Percentiles rank a stretch among this genome's conserved stretches.
Evolutionary conservation across 2,888 invertebrate genomes (phyloP).

Genomic region (Tetropium fuscum): DNA sequence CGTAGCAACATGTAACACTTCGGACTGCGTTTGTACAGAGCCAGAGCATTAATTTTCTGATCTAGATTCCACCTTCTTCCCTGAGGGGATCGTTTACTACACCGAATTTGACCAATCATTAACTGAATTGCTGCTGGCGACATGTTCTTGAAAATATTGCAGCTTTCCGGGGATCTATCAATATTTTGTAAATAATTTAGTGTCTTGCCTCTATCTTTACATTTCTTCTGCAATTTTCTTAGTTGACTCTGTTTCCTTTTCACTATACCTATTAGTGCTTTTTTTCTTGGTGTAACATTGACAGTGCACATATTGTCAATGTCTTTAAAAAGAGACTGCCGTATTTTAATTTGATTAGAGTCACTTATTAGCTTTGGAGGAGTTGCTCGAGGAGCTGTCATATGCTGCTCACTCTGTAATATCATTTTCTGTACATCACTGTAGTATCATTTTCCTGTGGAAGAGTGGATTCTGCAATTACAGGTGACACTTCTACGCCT

Average conservation of each 20-base stretch:
- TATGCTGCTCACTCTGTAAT: no score
- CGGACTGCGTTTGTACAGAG: conserved; percentile 30
- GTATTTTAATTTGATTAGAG: no score
- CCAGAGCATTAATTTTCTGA: conserved; percentile 39
- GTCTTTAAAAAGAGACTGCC: neutral
- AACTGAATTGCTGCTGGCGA: conserved; percentile 25
- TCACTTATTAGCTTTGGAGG: no score
- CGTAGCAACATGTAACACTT: conserved; percentile 25
- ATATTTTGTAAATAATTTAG: neutral
- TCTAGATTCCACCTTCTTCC: conserved; percentile 37
- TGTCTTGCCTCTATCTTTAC: neutral
- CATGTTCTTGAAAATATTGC: conserved; percentile 8
- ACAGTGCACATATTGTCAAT: neutral
- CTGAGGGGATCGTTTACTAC: conserved; percentile 26
- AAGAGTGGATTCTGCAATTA: no score
- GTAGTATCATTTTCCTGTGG: no score
- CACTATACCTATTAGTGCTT: neutral
- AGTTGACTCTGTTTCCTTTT: conserved; percentile 2
- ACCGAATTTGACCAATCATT: conserved; percentile 33
- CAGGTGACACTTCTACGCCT: no score
- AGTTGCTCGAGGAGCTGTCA: no score
- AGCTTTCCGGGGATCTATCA: neutral
- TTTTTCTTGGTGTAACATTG: neutral
- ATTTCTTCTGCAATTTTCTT: conserved; percentile 3
- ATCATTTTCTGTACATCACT: no score